Base-by-base conservation (phyloP, 2,797 vertebrate genomes). In the Lateolabrax maculatus region DNA sequence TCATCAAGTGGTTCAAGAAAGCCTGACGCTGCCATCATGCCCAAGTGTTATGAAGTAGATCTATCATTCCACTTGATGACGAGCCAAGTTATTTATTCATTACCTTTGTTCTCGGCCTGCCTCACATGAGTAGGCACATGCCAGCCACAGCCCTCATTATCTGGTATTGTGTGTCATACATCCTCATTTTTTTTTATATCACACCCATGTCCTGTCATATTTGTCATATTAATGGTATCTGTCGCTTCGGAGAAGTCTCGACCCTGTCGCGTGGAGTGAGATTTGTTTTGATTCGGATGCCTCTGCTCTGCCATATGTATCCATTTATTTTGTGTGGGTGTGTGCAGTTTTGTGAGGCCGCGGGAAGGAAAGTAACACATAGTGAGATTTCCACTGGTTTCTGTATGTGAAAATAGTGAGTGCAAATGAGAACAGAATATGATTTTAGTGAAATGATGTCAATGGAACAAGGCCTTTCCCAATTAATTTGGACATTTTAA, bases 41-140 rank as follows among this genome's bases (percentile, higher is more conserved):
- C 49, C 48, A 5, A 77, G 79, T 62, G 76, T 89, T 89, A 82
- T 81, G 60, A 84, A 84, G 81, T 58, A 80, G 83, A 89, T 93
- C 90, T 80, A 85, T 92, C 90, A 87, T 90, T 91, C 84, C 67
- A 36, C 83, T 90, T 90, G 84, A 93, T 87, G 86, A 93, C 53
- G 53, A 51, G 67, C 61, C 15, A 75, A 86, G 71, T 93, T 87
- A 91, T 93, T 92, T 93, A 93, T 94, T 93, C 88, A 89, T 89
- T 80, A 87, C 66, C 77, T 89, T 86, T 90, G 88, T 92, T 91
- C 81, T 76, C 41, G 6, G 29, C 41, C 71, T 74, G 78, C 58
- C 77, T 80, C 71, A 80, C 83, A 88, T 66, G 88, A 90, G 70
- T n/a, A 65, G 85, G 63, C 82, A 74, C 79, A 72, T 52, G 79